phyloP scores from a whole-genome alignment of 1,140 invertebrate genomes.

The Elymnias hypermnestra region DNA sequence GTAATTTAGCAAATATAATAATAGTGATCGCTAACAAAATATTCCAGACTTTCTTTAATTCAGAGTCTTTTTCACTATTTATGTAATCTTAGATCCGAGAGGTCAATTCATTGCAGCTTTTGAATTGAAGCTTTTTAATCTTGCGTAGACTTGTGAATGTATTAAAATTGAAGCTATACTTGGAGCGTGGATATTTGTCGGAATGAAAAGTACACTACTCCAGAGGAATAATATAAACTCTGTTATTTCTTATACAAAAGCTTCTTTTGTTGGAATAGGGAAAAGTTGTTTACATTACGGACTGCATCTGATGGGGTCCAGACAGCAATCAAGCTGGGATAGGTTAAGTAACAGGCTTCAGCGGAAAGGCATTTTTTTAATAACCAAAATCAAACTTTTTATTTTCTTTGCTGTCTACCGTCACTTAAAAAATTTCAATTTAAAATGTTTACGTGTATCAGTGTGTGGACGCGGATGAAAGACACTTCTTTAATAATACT shows the following conservation, averaged over 20 bases:
- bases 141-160: background rate
- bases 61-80: background rate
- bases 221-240: slow-evolving; percentile 12
- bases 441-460: too few species aligned
- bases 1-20: too few species aligned
- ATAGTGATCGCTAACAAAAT: too few species aligned
- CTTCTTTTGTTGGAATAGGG: slow-evolving; percentile 14
- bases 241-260: slow-evolving; percentile 16
- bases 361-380: too few species aligned
- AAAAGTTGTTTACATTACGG: slow-evolving; percentile 19
- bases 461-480: too few species aligned
- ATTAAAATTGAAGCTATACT: slow-evolving; percentile 9
- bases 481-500: too few species aligned
- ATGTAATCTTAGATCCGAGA: slow-evolving; percentile 1
- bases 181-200: background rate
- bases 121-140: slow-evolving; percentile 15
- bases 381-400: too few species aligned
- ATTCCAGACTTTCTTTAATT: background rate
- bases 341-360: background rate
- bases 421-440: too few species aligned
- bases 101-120: slow-evolving; percentile 1
- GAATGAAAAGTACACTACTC: slow-evolving; percentile 6
- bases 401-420: too few species aligned
- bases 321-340: slow-evolving; percentile 15
- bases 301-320: slow-evolving; percentile 19